A percentile compares a stretch with the other conserved stretches of the same genome.
Evolutionary conservation across 1,140 invertebrate species (phyloP).

Genomic region (Eueides isabella): DNA sequence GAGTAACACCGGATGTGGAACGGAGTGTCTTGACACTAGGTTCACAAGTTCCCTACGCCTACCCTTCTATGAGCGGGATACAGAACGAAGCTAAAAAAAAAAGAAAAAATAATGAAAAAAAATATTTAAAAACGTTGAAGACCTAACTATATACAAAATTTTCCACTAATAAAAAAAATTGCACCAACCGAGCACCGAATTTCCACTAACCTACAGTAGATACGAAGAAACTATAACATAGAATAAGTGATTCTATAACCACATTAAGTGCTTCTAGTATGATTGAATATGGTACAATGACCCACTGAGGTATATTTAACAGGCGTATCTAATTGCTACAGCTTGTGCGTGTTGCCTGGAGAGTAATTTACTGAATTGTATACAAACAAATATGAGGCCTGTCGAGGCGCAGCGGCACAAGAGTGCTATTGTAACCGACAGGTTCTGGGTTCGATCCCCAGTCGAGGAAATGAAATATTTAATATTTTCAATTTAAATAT

Average conservation of each 20-base stretch:
- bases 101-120: no score
- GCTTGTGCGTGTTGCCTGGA: slow-evolving; percentile 1
- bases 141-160: no score
- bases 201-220: neutral
- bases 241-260: neutral
- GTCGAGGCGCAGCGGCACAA: no score
- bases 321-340: slow-evolving; percentile 6
- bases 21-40: no score
- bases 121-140: no score
- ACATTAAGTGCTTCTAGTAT: neutral
- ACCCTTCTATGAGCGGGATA: no score
- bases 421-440: neutral
- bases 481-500: no score
- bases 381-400: no score
- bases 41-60: no score
- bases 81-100: no score
- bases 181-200: neutral
- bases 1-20: no score
- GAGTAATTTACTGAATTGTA: neutral
- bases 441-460: neutral
- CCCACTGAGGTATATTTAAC: slow-evolving; percentile 11
- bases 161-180: neutral
- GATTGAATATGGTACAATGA: neutral
- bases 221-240: neutral
- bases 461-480: neutral